These are phyloP conservation scores for Luehdorfia chinensis DNA, from an alignment of 1,140 invertebrate genomes.

Conservation along the genomic window DNA sequence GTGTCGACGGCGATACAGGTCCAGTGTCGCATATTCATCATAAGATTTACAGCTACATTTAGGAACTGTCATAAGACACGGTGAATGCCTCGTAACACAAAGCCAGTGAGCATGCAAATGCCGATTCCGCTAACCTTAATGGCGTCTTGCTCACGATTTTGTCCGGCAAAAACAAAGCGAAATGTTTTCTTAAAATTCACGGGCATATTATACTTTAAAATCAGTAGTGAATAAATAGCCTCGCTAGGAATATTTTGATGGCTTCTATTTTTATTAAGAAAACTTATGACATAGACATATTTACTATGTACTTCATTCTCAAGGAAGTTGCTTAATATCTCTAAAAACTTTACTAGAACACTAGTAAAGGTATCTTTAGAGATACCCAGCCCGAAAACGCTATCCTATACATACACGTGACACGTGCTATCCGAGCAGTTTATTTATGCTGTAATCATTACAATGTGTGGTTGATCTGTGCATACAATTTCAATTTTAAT, in stretches of 20 bases:
- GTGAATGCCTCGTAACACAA: conserved; percentile 26
- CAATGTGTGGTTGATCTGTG: too few relatives aligned
- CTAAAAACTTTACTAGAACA: too few relatives aligned
- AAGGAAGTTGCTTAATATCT: too few relatives aligned
- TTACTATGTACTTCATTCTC: too few relatives aligned
- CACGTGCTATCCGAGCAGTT: too few relatives aligned
- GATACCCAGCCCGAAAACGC: too few relatives aligned
- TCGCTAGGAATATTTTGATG: background rate
- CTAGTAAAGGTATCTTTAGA: too few relatives aligned
- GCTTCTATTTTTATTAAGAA: background rate
- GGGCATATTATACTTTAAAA: conserved; percentile 17
- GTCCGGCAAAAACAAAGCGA: conserved; percentile 15
- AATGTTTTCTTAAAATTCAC: conserved; percentile 9
- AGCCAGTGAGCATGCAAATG: conserved; percentile 40
- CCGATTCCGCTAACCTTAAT: conserved; percentile 32
- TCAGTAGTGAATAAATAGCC: conserved; percentile 1
- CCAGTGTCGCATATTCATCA: conserved; percentile 7
- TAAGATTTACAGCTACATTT: conserved; percentile 22
- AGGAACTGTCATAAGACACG: conserved; percentile 31
- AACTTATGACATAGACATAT: background rate
- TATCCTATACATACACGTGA: too few relatives aligned
- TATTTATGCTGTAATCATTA: too few relatives aligned
- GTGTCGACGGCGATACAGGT: background rate
- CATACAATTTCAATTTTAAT: too few relatives aligned
- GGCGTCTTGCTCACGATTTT: conserved; percentile 27